Percentiles rank a stretch among this genome's conserved stretches.
phyloP scores from a whole-genome alignment of 2,888 invertebrate genomes.

The Brachypterus glaber region DNA sequence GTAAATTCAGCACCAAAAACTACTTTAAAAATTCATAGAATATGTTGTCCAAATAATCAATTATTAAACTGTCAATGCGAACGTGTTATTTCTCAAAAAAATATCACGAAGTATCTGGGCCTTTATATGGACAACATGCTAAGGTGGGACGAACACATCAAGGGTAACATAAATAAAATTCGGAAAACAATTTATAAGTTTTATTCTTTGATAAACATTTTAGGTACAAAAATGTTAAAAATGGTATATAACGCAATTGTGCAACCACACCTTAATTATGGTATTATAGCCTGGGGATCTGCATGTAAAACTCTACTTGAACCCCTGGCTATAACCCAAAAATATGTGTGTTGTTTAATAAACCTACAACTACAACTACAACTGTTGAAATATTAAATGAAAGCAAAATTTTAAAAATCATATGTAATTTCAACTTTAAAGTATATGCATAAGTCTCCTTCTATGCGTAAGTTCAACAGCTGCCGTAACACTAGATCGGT shows the following conservation, averaged over 20 bases:
- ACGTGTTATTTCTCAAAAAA: background rate
- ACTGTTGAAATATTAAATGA: background rate
- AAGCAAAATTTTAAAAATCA: background rate
- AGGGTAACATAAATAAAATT: background rate
- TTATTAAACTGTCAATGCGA: background rate
- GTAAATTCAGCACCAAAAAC: background rate
- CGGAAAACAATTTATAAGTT: background rate
- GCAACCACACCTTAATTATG: background rate
- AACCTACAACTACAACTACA: too few relatives aligned
- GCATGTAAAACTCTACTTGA: background rate
- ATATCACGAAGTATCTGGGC: background rate
- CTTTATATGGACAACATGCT: background rate
- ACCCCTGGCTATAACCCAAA: background rate
- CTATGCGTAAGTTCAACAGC: background rate
- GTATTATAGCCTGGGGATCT: conserved; percentile 1
- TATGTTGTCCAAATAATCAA: background rate
- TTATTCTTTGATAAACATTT: too few relatives aligned
- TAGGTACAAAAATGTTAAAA: background rate
- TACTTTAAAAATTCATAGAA: background rate
- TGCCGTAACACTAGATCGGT: background rate
- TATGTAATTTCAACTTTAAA: background rate
- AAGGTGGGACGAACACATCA: background rate
- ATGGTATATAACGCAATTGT: background rate
- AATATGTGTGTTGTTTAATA: background rate
- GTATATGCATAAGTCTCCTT: background rate